A percentile compares a stretch with the other conserved stretches of the same genome.
Evolutionary conservation across 2,888 invertebrate genomes (phyloP).

Genomic region (Eupithecia inturbata): DNA sequence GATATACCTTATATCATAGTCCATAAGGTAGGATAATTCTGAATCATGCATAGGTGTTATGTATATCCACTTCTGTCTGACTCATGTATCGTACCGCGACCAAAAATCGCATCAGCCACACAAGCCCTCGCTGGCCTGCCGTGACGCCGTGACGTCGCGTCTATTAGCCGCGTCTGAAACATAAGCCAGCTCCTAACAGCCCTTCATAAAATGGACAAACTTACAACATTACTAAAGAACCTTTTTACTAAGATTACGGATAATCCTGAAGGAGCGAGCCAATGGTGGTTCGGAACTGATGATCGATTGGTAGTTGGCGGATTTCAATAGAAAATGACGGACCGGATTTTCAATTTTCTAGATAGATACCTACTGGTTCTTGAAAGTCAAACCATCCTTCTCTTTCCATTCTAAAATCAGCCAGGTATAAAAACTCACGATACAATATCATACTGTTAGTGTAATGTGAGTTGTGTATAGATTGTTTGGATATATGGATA

Average conservation of each 20-base stretch:
- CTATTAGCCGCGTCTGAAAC: background rate
- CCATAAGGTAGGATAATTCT: no score
- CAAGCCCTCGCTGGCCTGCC: background rate
- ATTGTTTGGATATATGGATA: no score
- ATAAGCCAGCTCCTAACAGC: background rate
- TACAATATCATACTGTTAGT: background rate
- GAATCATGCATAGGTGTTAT: no score
- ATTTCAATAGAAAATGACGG: background rate
- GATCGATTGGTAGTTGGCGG: background rate
- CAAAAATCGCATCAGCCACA: background rate
- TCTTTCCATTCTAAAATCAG: background rate
- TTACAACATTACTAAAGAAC: slow-evolving; percentile 27
- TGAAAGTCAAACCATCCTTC: background rate
- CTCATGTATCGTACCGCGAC: no score
- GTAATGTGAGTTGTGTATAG: no score
- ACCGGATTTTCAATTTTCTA: background rate
- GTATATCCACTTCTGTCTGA: no score
- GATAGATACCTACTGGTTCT: background rate
- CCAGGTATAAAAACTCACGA: background rate
- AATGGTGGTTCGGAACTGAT: background rate
- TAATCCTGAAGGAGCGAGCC: slow-evolving; percentile 7
- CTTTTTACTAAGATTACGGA: slow-evolving; percentile 20
- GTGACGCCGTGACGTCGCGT: background rate
- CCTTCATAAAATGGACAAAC: slow-evolving; percentile 28
- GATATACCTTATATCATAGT: no score